These are phyloP conservation scores for Dendrocincla fuliginosa DNA, from an alignment of 2,797 vertebrate genomes.

Conservation along the genomic window DNA sequence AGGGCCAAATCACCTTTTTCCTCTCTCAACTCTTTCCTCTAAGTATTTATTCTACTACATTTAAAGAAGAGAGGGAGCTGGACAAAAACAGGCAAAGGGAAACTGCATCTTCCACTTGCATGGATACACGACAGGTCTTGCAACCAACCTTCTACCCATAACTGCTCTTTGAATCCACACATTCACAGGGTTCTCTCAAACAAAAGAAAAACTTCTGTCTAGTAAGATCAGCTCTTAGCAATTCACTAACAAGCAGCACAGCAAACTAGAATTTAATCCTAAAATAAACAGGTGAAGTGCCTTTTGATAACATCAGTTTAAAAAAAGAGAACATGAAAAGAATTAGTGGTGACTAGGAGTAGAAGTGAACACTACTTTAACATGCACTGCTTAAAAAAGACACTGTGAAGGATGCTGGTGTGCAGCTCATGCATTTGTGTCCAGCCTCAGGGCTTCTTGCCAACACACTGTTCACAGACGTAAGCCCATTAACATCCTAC, in stretches of 20 bases:
- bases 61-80: not conserved
- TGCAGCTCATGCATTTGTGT: not conserved
- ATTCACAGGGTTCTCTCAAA: not conserved
- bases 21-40: not conserved
- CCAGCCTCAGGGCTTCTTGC: not conserved
- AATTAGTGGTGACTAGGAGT: not conserved
- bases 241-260: not conserved
- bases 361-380: not conserved
- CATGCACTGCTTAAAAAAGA: slow-evolving; percentile 69
- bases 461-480: not conserved
- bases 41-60: not conserved
- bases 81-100: not conserved
- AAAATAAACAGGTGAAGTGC: not conserved
- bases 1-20: not conserved
- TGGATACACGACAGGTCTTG: not conserved
- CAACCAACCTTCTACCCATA: not conserved
- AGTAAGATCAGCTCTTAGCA: not conserved
- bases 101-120: not conserved
- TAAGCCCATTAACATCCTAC: not conserved
- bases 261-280: not conserved
- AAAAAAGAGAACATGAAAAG: not conserved
- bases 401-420: slow-evolving; percentile 28
- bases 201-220: not conserved
- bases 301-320: not conserved
- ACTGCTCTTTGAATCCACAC: not conserved